A percentile compares a stretch with the other conserved stretches of the same genome.
Evolutionary conservation across 2,113 vertebrate species (phyloP).

Genomic region (Meriones unguiculatus): DNA sequence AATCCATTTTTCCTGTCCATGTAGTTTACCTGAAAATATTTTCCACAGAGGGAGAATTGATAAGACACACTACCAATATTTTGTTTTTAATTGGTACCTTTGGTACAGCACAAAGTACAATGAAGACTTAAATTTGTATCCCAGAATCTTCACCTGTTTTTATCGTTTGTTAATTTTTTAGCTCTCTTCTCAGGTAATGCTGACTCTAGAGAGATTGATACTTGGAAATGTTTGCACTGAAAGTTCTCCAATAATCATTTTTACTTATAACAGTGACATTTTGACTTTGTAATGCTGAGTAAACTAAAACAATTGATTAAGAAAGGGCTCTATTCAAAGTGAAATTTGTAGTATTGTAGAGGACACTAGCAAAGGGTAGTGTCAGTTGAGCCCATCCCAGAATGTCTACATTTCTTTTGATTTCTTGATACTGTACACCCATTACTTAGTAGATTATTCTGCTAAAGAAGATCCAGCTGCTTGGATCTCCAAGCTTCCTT

Average conservation of each 20-base stretch:
- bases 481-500: conserved; percentile 13
- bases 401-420: background rate
- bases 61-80: background rate
- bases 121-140: background rate
- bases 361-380: background rate
- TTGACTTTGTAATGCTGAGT: background rate
- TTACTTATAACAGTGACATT: background rate
- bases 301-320: background rate
- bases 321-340: background rate
- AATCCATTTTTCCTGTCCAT: background rate
- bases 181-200: background rate
- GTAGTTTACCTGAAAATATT: background rate
- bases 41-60: background rate
- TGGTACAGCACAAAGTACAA: background rate
- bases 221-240: background rate
- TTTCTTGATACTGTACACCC: background rate
- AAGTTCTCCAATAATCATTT: background rate
- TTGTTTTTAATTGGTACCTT: conserved; percentile 20
- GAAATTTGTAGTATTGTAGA: background rate
- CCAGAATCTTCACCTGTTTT: background rate
- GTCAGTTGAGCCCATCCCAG: background rate
- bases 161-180: background rate
- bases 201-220: background rate
- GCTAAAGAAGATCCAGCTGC: background rate
- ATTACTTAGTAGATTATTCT: background rate